These are phyloP conservation scores for Sesamia inferens DNA, from an alignment of 2,888 invertebrate genomes.

Conservation along the genomic window DNA sequence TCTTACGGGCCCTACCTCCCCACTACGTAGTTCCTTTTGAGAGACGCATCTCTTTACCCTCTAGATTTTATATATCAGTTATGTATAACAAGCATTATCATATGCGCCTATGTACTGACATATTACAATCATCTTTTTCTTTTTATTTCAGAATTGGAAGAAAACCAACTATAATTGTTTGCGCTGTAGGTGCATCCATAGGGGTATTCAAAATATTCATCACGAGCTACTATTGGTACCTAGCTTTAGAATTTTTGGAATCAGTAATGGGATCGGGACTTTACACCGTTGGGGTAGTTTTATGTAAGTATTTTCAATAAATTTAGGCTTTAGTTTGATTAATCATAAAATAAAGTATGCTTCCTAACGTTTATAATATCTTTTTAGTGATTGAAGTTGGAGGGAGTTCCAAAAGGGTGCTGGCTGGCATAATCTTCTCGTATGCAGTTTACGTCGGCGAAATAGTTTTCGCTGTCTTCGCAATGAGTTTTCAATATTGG, in stretches of 20 bases:
- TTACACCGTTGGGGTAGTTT: constrained; percentile 80
- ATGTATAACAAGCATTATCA: neutral
- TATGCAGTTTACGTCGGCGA: constrained; percentile 82
- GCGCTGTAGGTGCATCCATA: constrained; percentile 77
- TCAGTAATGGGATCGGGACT: constrained; percentile 80
- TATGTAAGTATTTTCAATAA: constrained; percentile 71
- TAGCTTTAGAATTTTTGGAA: constrained; percentile 80
- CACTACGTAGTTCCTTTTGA: neutral
- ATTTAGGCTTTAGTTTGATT: too few species aligned
- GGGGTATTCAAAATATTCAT: constrained; percentile 79
- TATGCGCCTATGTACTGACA: neutral
- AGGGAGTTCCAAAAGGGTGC: constrained; percentile 79
- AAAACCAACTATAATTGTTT: constrained; percentile 79
- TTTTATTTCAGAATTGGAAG: constrained; percentile 78
- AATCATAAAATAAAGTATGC: neutral
- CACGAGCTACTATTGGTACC: constrained; percentile 75
- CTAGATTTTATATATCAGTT: neutral
- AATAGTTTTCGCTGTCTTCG: constrained; percentile 77
- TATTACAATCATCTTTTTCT: neutral
- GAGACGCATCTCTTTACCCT: neutral
- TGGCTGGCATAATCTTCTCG: constrained; percentile 80
- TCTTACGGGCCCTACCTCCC: neutral
- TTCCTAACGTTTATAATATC: neutral
- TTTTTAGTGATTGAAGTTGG: constrained; percentile 84
- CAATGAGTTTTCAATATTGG: constrained; percentile 81